These are phyloP conservation scores for Cyanoliseus patagonus DNA, from an alignment of 2,113 vertebrate genomes.

Conservation along the genomic window DNA sequence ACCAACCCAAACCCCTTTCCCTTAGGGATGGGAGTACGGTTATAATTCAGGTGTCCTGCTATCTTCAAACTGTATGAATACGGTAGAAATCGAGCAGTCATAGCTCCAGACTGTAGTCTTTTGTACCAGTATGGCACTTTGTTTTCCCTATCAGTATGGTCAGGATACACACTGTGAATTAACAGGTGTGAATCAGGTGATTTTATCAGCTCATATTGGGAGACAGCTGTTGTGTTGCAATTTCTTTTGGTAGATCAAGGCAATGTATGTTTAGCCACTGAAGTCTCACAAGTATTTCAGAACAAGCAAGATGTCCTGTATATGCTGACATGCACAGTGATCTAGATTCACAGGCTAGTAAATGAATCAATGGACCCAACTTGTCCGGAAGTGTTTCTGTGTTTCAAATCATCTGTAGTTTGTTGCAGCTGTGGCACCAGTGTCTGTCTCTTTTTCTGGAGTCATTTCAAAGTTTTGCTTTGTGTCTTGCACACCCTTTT, in stretches of 20 bases:
- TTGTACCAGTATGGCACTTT: background rate
- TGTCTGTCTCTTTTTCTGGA: background rate
- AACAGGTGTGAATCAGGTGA: background rate
- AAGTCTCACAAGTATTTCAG: background rate
- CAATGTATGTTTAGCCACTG: background rate
- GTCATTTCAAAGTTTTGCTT: background rate
- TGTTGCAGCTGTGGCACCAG: background rate
- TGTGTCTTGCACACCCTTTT: background rate
- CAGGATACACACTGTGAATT: background rate
- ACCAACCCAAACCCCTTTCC: rapidly evolving
- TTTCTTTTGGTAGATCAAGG: background rate
- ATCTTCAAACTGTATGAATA: background rate
- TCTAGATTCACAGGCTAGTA: background rate
- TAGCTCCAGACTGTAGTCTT: background rate
- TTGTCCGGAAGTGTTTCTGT: background rate
- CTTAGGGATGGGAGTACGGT: background rate
- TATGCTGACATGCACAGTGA: background rate
- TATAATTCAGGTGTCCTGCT: background rate
- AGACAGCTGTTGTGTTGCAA: background rate
- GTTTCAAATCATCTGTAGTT: background rate
- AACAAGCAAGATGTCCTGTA: background rate
- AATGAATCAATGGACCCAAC: background rate
- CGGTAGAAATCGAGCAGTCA: background rate
- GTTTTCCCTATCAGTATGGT: background rate
- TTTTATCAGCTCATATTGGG: background rate